Percentiles rank a stretch among this genome's conserved stretches.
These are phyloP conservation scores for Criorhina ranunculi DNA, from an alignment of 2,888 invertebrate species.

Conservation along the genomic window DNA sequence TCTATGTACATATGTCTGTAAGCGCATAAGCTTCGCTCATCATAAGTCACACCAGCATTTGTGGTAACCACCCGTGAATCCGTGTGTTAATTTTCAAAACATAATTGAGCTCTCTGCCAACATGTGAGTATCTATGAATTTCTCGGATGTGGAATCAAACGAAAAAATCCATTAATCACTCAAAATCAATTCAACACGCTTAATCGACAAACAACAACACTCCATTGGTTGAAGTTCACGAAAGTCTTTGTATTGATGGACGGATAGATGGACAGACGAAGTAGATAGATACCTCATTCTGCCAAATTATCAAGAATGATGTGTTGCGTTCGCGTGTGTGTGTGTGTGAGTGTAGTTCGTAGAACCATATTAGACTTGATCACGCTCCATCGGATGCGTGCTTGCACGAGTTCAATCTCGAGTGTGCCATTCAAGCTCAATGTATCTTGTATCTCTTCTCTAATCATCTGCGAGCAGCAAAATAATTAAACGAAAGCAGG, in stretches of 20 bases:
- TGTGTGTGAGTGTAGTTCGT: constrained; percentile 6
- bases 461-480: constrained; percentile 46
- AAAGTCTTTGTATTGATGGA: constrained; percentile 30
- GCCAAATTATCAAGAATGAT: constrained; percentile 48
- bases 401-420: constrained; percentile 39
- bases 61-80: constrained; percentile 1
- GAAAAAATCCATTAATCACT: constrained; percentile 56
- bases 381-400: constrained; percentile 47
- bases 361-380: constrained; percentile 37
- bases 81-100: constrained; percentile 31
- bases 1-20: no score
- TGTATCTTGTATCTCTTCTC: constrained; percentile 29
- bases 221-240: constrained; percentile 27
- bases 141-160: constrained; percentile 17
- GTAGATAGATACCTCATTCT: constrained; percentile 22
- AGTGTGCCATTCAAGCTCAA: constrained; percentile 35
- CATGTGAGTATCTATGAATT: neutral
- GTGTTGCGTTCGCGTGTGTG: neutral
- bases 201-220: constrained; percentile 67
- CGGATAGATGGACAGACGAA: constrained; percentile 20
- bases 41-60: constrained; percentile 13
- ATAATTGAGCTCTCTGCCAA: constrained; percentile 19
- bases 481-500: constrained; percentile 67
- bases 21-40: neutral
- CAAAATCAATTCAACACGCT: constrained; percentile 67